Base-by-base conservation (phyloP, 2,888 invertebrate genomes). In the Pollenia labialis region DNA sequence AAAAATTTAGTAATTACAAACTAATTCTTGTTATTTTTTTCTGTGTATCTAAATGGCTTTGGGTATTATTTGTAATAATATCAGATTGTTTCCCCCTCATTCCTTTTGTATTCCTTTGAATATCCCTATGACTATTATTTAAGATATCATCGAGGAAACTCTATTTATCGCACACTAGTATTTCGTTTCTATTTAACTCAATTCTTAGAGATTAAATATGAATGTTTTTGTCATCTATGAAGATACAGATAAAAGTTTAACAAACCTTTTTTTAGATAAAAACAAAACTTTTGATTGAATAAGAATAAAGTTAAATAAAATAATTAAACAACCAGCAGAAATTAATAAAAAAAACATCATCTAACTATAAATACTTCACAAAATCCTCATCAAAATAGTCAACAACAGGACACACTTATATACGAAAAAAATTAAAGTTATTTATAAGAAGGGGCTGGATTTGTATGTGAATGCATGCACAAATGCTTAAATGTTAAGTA, bases 201-300 rank as follows among this genome's bases (percentile, higher is more conserved):
- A 48, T 79, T 68, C 82, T 74, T 60, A 44, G 56, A 74, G 85
- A 82, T 79, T 85, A 74, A 82, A 48, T 74, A 82, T 81, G 48
- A 66, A 62, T 79, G 74, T 72, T 74, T 71, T 62, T 81, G 77
- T 60, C 85, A 74, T 80, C 46, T 60, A 66, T 18, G 16, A 58
- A 64, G 74, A 79, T 69, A 69, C 56, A 79, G 58, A 79, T 82
- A 79, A 75, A 85, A 85, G 68, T 82, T 77, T 32, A 48, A 46
- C 72, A 42, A 72, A 72, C 58, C 66, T 81, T 77, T 85, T 32
- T 40, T 56, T 23, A 62, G 18, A 62, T 76, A 52, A 50, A 44
- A 74, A 18, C 18, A 62, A 74, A 82, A 79, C 69, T 79, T 81
- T 64, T 81, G 74, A 79, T 82, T 79, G 69, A 85, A 85, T 50